Evolutionary conservation across 1,140 invertebrate genomes (phyloP).

Genomic region (Melitaea cinxia): DNA sequence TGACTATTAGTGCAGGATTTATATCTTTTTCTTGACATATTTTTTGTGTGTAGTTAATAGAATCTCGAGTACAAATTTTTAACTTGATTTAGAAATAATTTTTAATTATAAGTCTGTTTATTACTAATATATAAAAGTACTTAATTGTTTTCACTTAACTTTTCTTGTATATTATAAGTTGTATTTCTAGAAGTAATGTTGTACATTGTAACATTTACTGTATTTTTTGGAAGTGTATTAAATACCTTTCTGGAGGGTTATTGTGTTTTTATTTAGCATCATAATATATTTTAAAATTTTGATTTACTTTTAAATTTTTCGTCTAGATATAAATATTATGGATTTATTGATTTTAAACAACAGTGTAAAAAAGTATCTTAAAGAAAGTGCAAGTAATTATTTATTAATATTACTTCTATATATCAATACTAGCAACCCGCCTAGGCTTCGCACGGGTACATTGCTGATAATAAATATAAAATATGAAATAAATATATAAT

Average conservation of each 20-base stretch:
- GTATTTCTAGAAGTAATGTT: slow-evolving; percentile 33
- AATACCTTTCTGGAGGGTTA: slow-evolving; percentile 26
- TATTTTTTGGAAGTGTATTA: slow-evolving; percentile 42
- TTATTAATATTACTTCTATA: too few relatives aligned
- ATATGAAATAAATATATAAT: too few relatives aligned
- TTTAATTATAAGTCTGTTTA: slow-evolving; percentile 19
- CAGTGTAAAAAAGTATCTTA: too few relatives aligned
- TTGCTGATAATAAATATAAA: too few relatives aligned
- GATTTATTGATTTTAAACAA: too few relatives aligned
- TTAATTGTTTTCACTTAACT: slow-evolving; percentile 43
- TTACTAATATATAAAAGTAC: slow-evolving; percentile 39
- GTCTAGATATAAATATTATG: too few relatives aligned
- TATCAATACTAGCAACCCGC: too few relatives aligned
- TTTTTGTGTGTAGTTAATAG: not conserved
- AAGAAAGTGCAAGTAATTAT: too few relatives aligned
- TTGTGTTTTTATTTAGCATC: not conserved
- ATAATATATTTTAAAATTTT: not conserved
- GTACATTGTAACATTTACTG: slow-evolving; percentile 32
- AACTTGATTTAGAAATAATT: slow-evolving; percentile 13
- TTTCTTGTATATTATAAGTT: slow-evolving; percentile 31
- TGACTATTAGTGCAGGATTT: not conserved
- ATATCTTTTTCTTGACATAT: not conserved
- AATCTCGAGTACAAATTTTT: slow-evolving; percentile 31
- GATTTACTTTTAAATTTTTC: too few relatives aligned
- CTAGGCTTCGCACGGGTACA: too few relatives aligned